These are phyloP conservation scores for Leucophenga varia DNA, from an alignment of 1,140 invertebrate genomes.

Conservation along the genomic window DNA sequence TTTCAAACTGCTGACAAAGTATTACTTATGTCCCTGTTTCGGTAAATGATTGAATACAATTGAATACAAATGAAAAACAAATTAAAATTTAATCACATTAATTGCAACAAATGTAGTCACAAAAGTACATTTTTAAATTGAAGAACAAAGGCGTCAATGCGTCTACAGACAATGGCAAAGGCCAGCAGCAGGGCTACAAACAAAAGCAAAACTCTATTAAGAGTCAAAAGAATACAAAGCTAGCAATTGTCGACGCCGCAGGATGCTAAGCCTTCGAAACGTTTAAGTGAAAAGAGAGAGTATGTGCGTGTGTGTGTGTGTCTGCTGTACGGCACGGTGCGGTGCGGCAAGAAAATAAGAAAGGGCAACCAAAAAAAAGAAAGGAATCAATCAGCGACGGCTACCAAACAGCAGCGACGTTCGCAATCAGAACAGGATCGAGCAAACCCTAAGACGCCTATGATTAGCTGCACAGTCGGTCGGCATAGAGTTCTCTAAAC, in stretches of 20 bases:
- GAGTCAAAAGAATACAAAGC: too few species aligned
- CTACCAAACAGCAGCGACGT: slow-evolving; percentile 18
- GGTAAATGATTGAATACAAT: too few species aligned
- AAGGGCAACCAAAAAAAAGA: slow-evolving; percentile 28
- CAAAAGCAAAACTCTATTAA: slow-evolving; percentile 35
- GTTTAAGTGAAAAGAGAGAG: too few species aligned
- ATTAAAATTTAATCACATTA: slow-evolving; percentile 40
- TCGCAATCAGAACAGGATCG: too few species aligned
- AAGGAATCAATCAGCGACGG: slow-evolving; percentile 30
- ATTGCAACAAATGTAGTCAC: slow-evolving; percentile 52
- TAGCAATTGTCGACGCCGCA: slow-evolving; percentile 47
- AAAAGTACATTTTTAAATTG: too few species aligned
- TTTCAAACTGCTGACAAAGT: too few species aligned
- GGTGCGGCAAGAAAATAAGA: too few species aligned
- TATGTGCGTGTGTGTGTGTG: too few species aligned
- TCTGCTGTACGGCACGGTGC: too few species aligned
- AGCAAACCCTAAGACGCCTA: slow-evolving; percentile 12
- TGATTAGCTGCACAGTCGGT: slow-evolving; percentile 47
- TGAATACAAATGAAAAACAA: too few species aligned
- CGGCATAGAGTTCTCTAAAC: too few species aligned
- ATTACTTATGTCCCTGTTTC: too few species aligned
- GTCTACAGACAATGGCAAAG: slow-evolving; percentile 30
- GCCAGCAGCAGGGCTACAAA: slow-evolving; percentile 15
- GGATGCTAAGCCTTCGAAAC: slow-evolving; percentile 37
- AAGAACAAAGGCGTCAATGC: slow-evolving; percentile 40